Percentiles rank a stretch among this genome's conserved stretches.
Evolutionary conservation across 2,888 invertebrate genomes (phyloP).

Genomic region (Tinea pellionella): DNA sequence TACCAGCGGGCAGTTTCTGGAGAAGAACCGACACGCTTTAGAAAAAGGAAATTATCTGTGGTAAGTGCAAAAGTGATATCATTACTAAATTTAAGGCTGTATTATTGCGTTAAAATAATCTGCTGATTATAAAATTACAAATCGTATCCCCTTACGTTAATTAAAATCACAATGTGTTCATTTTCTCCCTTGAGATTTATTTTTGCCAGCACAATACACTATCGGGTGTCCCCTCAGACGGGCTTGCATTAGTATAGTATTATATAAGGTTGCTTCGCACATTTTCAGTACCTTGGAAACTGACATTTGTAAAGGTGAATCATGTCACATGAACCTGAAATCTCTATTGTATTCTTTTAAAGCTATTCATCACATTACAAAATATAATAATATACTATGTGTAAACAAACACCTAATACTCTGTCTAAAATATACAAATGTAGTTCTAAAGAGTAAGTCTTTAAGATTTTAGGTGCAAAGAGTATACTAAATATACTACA

Average conservation of each 20-base stretch:
- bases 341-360: neutral
- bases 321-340: neutral
- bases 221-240: neutral
- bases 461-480: no score
- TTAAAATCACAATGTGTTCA: neutral
- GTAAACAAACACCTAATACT: no score
- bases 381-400: no score
- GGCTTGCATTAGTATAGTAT: neutral
- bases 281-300: neutral
- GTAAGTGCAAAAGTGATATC: neutral
- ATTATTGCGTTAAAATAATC: no score
- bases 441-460: no score
- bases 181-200: neutral
- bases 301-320: neutral
- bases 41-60: conserved; percentile 26
- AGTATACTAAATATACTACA: no score
- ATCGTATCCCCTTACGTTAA: no score
- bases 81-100: neutral
- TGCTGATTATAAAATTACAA: no score
- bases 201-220: neutral
- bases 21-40: conserved; percentile 39
- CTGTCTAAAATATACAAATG: no score
- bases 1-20: conserved; percentile 59
- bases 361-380: neutral
- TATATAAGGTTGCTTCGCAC: neutral